Conservation (phyloP, 2,888 invertebrate species). For the Eupithecia subfuscata region DNA sequence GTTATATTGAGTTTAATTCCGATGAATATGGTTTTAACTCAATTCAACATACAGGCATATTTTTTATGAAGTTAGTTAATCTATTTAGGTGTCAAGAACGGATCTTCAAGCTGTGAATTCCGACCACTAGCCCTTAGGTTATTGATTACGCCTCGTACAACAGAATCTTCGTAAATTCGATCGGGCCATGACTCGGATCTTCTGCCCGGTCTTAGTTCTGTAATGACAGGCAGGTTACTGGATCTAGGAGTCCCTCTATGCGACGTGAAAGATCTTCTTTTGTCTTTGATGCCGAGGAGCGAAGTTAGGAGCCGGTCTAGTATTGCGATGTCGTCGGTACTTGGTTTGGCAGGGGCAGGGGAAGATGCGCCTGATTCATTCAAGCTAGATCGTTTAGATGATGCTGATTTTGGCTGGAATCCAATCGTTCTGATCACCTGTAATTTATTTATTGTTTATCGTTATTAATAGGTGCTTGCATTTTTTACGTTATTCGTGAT, state of each 20-base stretch:
- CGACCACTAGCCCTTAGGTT: conserved; percentile 67
- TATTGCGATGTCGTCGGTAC: conserved; percentile 84
- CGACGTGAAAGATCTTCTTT: conserved; percentile 65
- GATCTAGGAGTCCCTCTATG: conserved; percentile 68
- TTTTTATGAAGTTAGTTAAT: background rate
- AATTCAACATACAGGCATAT: background rate
- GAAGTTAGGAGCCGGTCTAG: conserved; percentile 86
- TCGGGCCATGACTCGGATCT: conserved; percentile 77
- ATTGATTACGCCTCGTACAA: conserved; percentile 71
- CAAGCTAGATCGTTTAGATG: conserved; percentile 64
- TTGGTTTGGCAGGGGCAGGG: conserved; percentile 61
- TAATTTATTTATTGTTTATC: conserved; percentile 30
- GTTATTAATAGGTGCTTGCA: background rate
- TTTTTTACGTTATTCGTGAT: too few relatives aligned
- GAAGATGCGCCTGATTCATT: conserved; percentile 64
- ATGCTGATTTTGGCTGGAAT: conserved; percentile 60
- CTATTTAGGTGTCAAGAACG: conserved; percentile 72
- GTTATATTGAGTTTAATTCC: background rate
- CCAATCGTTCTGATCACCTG: conserved; percentile 73
- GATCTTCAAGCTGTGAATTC: conserved; percentile 68
- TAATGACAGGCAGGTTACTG: conserved; percentile 64
- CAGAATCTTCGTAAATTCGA: conserved; percentile 72
- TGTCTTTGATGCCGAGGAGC: conserved; percentile 79
- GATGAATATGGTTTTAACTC: background rate
- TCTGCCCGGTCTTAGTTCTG: conserved; percentile 55